Evolutionary conservation across 2,888 invertebrate species (phyloP), one percentile per base, ranked within the genome.

Genomic region (Acrobasis consociella): DNA sequence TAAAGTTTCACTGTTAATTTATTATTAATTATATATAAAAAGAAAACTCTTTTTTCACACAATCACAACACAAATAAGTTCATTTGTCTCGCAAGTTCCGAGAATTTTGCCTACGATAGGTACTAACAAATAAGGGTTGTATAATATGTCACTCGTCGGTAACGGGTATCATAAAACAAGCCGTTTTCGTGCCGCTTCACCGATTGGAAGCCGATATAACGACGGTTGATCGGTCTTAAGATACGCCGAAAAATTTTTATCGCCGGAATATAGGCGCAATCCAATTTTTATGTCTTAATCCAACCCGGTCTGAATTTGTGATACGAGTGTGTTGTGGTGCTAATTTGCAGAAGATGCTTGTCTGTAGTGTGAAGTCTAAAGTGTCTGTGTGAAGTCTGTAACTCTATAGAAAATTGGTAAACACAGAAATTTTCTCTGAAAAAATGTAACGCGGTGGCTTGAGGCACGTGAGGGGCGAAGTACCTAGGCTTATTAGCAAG

Each of bases 171-270:
- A 58, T 58, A 42, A 58, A 58, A 42, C 42, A 22, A 52, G 22
- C 52, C 52, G 17, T 52, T 52, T 52, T 13, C 52, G 52, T 9
- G 15, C 15, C 52, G 10, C 53, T 9, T 10, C 37, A 53, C 31
- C 37, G 53, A 60, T 60, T 60, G 59, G 59, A 17, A 60, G 59
- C 39, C 59, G 38, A 49, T 60, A 60, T 50, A 55, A 17, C 37
- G 50, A 5, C 37, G 37, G 3, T 11, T 9, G 50, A 60, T 39
- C 50, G 38, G 11, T 37, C 16, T 59, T 22, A 42, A 39, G 39
- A 13, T 17, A 50, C 59, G 50, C 59, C 38, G 13, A 60, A 60
- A 60, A 38, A 60, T 60, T 37, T 60, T 60, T 60, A 60, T 60
- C 49, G 59, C 50, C 9, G 53, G 2, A 3, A 15, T 38, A 53